Base-by-base conservation (phyloP, 2,113 vertebrate species). In the Tonatia bakeri region DNA sequence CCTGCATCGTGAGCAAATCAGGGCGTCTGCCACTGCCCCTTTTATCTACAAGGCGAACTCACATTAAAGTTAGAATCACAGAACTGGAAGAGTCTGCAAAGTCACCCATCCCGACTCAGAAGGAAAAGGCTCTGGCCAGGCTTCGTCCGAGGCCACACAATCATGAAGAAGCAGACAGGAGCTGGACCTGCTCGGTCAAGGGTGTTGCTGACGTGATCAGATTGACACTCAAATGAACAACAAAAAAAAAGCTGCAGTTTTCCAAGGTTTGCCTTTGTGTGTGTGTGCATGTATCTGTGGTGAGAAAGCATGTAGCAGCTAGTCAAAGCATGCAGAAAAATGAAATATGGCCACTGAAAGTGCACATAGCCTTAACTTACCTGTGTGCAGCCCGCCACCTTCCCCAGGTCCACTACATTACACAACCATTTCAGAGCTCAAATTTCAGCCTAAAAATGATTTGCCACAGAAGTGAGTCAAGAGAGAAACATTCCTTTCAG, bases 31-130 rank as follows among this genome's bases (percentile, higher is more conserved):
- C 69, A 13, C 17, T 70, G 67, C 54, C 50, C 36, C 33, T 20
- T 85, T 75, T 82, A 72, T 45, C 38, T 79, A 40, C 54, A 31
- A 61, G 73, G 59, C 67, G 5, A 89, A 75, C 3, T 47, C 40
- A 88, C 56, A 19, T 77, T 88, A 77, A 95, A 97, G 97, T 88
- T 11, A 91, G 87, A 95, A 83, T 56, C 24, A 36, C 10, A 88
- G 59, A 77, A 54, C 24, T 45, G 8, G 67, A 61, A 56, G 31
- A 73, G 67, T 85, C 26, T 36, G 1, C 45, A 90, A 76, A 77
- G 81, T 70, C 69, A 92, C 28, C 50, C 36, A 50, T 40, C 43
- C 19, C 70, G 52, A 72, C 12, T 20, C 13, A 54, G 36, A 84
- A 61, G 61, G n/a, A 75, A 92, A 75, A 87, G 5, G 17, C 9